Base-by-base conservation (phyloP, 2,888 invertebrate species). In the Leucophenga montana region DNA sequence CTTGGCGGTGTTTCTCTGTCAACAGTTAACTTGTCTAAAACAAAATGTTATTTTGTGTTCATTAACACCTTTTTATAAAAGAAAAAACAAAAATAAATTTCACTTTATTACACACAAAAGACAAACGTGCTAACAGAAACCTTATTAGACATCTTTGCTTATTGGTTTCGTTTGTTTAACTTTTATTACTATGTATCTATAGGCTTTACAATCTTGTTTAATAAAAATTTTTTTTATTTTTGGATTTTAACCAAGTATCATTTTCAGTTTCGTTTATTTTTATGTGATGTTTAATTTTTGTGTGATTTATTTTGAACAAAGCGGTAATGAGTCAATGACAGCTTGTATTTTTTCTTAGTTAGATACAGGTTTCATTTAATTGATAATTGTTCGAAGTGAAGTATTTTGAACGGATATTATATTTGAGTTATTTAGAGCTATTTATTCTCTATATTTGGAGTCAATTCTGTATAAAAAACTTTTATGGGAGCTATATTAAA, bases 1-100 rank as follows among this genome's bases (percentile, higher is more conserved):
- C 39, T 39, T 39, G 39, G 39, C 39, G 11, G 39, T 11, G 11
- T 39, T 39, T 39, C 14, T 50, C 50, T 50, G 50, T 50, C 50
- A 50, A 50, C 14, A 50, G 5, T 50, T 16, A n/a, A 16, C 50
- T 50, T 50, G 50, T 18, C 16, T 50, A 14, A 50, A 8, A 50
- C 50, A n/a, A 50, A 50, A 39, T 39, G 39, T 16, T 18, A 50
- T 16, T 50, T n/a, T 50, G 75, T 78, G 71, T 84, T 82, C 81
- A 82, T 82, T 81, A 81, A 81, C 81, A 81, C 84, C 77, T 81
- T 78, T n/a, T 79, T 78, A 67, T 73, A 70, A 68, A 68, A 64
- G 50, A 53, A 27, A 66, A 69, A 62, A 54, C 66, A 39, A 39
- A 39, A 39, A 39, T 5, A 39, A 3, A 5, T 64, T 46, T 44